Evolutionary conservation across 37 sponge, comb jelly and placozoan genomes (phyloP), one percentile per base, ranked within the genome.

Genomic region (Trichoplax adhaerens): DNA sequence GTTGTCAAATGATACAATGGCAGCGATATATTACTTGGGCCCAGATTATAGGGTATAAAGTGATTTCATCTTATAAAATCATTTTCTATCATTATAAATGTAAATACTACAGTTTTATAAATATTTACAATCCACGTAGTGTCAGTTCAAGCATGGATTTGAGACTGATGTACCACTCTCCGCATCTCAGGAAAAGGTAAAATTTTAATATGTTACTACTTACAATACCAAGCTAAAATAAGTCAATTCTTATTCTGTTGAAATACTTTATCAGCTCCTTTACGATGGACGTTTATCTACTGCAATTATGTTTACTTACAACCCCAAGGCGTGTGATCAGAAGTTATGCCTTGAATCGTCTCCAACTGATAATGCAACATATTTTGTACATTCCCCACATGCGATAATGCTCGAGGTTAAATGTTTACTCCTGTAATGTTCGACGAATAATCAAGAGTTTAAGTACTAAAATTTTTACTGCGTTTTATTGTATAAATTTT

Each of bases 301-400:
- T 50, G 72, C 83, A 1, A 67, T 87, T 4, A 59, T 87, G 62
- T 86, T 91, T 66, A 82, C 83, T 29, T 91, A 91, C 76, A 91
- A 87, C 74, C 83, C 88, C 54, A 91, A 84, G 78, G 93, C 88
- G 4, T 77, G 85, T 64, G 85, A 91, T 68, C 88, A 88, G 2
- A 88, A 91, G 88, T 72, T 91, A 58, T 82, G 78, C 57, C 74
- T 87, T 67, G 88, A 91, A 76, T 75, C 88, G 0, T 84, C 93
- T 48, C 88, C 89, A 62, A 77, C 65, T 59, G 83, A 83, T 47
- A 81, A 79, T 65, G 51, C 68, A 52, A 62, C 79, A 53, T 79
- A 54, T 73, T 91, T 91, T 77, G 85, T 76, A 0, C 85, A 85
- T 78, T 84, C 88, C 64, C 83, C 93, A 51, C 93, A 91, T 74